Percentiles rank a stretch among this genome's conserved stretches.
Evolutionary conservation across 1,140 invertebrate species (phyloP).

Genomic region (Drosophila seguyi): DNA sequence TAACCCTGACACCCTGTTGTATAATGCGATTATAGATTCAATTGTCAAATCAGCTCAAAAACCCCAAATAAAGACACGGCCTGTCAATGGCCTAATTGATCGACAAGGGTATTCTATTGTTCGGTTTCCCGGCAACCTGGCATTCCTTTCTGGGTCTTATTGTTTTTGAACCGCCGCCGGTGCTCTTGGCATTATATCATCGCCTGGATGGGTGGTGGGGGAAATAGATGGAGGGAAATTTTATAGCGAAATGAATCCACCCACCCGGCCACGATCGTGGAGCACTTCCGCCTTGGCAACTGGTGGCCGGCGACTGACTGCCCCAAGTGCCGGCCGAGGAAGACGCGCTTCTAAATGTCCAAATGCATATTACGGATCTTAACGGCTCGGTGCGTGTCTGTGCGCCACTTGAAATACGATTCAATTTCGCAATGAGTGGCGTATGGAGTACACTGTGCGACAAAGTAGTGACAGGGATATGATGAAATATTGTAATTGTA

Average conservation of each 20-base stretch:
- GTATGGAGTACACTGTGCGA: conserved; percentile 11
- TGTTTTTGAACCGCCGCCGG: conserved; percentile 38
- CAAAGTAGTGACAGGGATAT: rapidly evolving
- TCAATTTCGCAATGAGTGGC: conserved; percentile 64
- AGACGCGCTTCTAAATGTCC: conserved; percentile 52
- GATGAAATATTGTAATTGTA: background rate
- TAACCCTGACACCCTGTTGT: background rate
- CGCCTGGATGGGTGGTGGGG: conserved; percentile 4
- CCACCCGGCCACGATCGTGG: conserved; percentile 34
- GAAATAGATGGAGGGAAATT: background rate
- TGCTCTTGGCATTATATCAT: conserved; percentile 66
- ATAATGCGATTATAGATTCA: conserved; percentile 9
- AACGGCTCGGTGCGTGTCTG: conserved; percentile 59
- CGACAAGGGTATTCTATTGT: conserved; percentile 19
- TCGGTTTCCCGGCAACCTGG: background rate
- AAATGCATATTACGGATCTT: conserved; percentile 55
- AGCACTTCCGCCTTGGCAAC: conserved; percentile 64
- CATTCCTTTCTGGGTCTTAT: conserved; percentile 14
- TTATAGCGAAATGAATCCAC: conserved; percentile 23
- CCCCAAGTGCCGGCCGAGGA: conserved; percentile 33
- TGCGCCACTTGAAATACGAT: conserved; percentile 72
- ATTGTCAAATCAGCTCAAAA: background rate
- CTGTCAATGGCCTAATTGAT: conserved; percentile 6
- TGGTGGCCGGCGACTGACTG: conserved; percentile 12
- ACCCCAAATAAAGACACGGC: background rate